Percentiles rank a stretch among this genome's conserved stretches.
Conservation (phyloP, 2,888 invertebrate species). For the Leptinotarsa rubiginosa region DNA sequence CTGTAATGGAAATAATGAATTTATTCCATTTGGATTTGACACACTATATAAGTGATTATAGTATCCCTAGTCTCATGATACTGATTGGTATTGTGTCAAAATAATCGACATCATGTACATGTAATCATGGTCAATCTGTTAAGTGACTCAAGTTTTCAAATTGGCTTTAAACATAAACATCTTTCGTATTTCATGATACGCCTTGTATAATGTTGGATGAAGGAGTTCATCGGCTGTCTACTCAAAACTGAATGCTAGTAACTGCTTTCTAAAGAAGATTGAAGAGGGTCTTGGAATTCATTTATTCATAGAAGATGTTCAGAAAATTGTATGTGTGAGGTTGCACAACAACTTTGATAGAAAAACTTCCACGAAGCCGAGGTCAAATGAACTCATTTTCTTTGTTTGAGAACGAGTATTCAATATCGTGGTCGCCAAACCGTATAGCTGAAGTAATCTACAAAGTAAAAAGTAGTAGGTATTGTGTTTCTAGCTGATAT, state of each 20-base stretch:
- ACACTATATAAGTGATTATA: too few relatives aligned
- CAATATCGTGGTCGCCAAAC: background rate
- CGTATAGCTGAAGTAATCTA: background rate
- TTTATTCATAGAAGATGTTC: background rate
- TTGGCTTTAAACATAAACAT: too few relatives aligned
- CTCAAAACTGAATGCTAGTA: background rate
- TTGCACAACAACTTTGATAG: slow-evolving; percentile 3
- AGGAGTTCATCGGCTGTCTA: background rate
- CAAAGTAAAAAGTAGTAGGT: background rate
- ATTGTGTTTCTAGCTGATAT: background rate
- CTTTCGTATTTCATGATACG: too few relatives aligned
- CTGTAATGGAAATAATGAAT: too few relatives aligned
- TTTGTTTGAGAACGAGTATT: slow-evolving; percentile 3
- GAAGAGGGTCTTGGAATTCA: background rate
- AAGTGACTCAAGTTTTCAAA: too few relatives aligned
- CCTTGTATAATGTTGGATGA: too few relatives aligned
- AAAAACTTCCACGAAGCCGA: background rate
- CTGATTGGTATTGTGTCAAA: too few relatives aligned
- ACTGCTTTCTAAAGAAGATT: background rate
- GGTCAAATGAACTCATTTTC: slow-evolving; percentile 5
- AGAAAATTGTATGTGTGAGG: background rate
- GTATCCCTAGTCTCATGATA: too few relatives aligned
- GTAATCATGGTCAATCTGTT: too few relatives aligned
- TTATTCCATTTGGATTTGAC: too few relatives aligned
- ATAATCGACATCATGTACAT: too few relatives aligned